Evolutionary conservation across 2,888 invertebrate genomes (phyloP), one percentile per base, ranked within the genome.

Genomic region (Sisyra nigra): DNA sequence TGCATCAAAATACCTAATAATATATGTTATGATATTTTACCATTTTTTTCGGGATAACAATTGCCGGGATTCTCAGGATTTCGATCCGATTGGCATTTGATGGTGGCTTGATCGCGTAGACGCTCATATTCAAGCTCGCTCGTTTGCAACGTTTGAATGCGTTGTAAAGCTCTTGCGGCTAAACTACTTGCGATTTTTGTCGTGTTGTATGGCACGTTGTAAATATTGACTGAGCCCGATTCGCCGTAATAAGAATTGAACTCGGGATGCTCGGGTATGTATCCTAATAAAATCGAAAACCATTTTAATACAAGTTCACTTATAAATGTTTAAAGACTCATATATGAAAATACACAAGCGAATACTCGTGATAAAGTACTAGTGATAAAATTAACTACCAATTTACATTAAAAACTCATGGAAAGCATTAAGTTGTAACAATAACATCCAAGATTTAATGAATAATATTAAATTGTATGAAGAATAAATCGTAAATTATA

Each of bases 201-300:
- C 11, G 57, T 53, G 51, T 69, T 65, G 53, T 69, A 69, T 2
- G 48, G 39, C 10, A 60, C 57, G 14, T 55, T 57, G 24, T 55
- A 55, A 15, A 58, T 54, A 40, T 61, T 60, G 24, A 57, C 54
- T 47, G 54, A 52, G 0, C 64, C 63, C 2, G 57, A 54, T 40
- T 63, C 62, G 1, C 68, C 68, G 47, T 61, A 64, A 49, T 65
- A 66, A 3, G 56, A 58, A 49, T 69, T 65, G 46, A 55, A 59
- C 31, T 37, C 38, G 5, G 43, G 43, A 38, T 43, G 33, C 8
- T 18, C 19, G 10, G 41, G 31, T 10, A 37, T 11, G 19, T 17
- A 37, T 18, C 37, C 37, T 37, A 37, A 18, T 2, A 14, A 35
- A 35, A 35, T 2, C 2, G 10, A 15, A 35, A 35, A 35, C 9